phyloP scores from a whole-genome alignment of 1,140 invertebrate genomes.

The Bicyclus anynana region DNA sequence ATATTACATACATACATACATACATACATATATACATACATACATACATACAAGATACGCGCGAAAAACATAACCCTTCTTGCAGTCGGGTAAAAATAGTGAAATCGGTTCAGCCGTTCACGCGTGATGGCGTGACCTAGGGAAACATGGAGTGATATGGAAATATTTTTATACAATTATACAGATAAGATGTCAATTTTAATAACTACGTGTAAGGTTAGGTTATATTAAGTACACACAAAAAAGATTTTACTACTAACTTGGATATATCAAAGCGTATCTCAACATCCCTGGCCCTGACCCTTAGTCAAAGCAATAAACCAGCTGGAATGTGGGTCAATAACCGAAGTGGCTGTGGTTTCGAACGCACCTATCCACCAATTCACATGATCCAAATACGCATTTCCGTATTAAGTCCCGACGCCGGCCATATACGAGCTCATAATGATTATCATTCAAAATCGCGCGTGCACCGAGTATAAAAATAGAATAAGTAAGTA shows the following conservation, averaged over 20 bases:
- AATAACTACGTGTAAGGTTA: no score
- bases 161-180: no score
- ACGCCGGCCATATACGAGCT: slow-evolving; percentile 18
- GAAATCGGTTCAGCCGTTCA: no score
- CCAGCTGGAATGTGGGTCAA: slow-evolving; percentile 19
- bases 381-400: slow-evolving; percentile 53
- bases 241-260: background rate
- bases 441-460: slow-evolving; percentile 20
- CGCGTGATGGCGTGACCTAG: no score
- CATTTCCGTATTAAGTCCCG: slow-evolving; percentile 48
- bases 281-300: slow-evolving; percentile 16
- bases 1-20: no score
- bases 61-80: no score
- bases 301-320: slow-evolving; percentile 10
- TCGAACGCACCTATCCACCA: slow-evolving; percentile 40
- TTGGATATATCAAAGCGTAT: background rate
- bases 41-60: no score
- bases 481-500: slow-evolving; percentile 12
- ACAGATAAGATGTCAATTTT: no score
- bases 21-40: no score
- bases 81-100: no score
- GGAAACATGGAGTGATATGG: no score
- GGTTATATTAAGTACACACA: no score
- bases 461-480: slow-evolving; percentile 12
- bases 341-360: slow-evolving; percentile 39